Evolutionary conservation across 1,140 invertebrate species (phyloP).

Genomic region (Ganaspis sp.): DNA sequence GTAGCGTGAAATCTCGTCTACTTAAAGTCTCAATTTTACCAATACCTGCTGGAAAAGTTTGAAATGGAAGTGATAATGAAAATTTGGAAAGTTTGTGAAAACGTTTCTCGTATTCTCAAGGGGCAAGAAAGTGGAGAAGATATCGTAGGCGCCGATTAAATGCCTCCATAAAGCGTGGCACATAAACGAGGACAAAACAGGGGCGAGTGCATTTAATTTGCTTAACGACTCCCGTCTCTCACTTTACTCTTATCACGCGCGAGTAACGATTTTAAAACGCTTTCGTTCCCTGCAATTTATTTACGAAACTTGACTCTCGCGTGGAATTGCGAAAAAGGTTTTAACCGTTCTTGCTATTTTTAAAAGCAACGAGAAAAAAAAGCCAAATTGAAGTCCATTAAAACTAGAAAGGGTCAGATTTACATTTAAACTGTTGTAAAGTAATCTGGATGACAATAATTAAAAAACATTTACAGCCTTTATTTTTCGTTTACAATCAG

Average conservation of each 20-base stretch:
- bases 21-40: too few species aligned
- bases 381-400: conserved; percentile 21
- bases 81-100: neutral
- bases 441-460: too few species aligned
- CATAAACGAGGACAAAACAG: conserved; percentile 20
- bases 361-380: conserved; percentile 42
- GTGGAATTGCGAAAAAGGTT: neutral
- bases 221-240: conserved; percentile 63
- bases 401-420: conserved; percentile 46
- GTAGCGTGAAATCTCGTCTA: too few species aligned
- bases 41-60: neutral
- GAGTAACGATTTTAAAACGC: conserved; percentile 56
- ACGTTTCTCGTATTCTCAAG: neutral
- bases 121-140: neutral
- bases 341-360: neutral
- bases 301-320: conserved; percentile 42
- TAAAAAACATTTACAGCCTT: too few species aligned
- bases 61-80: neutral
- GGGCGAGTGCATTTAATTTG: conserved; percentile 64
- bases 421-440: conserved; percentile 29
- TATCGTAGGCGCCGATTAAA: conserved; percentile 18
- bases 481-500: neutral
- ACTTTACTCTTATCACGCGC: conserved; percentile 62
- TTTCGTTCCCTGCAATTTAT: conserved; percentile 58
- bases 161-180: conserved; percentile 13